Evolutionary conservation across 2,888 invertebrate genomes (phyloP), one percentile per base, ranked within the genome.

Genomic region (Thalpophila matura): DNA sequence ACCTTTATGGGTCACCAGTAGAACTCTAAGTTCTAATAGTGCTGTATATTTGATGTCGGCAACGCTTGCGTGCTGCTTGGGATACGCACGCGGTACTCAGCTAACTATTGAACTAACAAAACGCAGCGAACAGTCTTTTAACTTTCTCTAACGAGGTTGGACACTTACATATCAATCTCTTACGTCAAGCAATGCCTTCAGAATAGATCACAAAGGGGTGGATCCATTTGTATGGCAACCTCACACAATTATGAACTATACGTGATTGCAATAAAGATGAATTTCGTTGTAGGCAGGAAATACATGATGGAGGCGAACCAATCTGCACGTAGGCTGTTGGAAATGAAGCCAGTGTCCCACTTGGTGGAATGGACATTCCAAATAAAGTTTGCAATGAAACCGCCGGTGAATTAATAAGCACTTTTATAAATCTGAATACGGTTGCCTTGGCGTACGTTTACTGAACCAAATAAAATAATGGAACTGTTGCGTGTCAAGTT

Each of bases 131-230:
- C 80, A 67, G 85, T 85, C 85, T 84, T 79, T 22, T 77, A 84
- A 89, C 93, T 94, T 93, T 94, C 93, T 89, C 92, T 84, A 74
- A 64, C 72, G 75, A 72, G 72, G 79, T 77, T 83, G 83, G 83
- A 77, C 85, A 79, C 71, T 78, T 57, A 75, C 78, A 76, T 84
- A 88, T 88, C 87, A 84, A 89, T 88, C 85, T 86, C 84, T 85
- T 85, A 77, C 75, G 75, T 79, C 75, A 79, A 68, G 42, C 75
- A 75, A 76, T 81, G 79, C 74, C 75, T 47, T 61, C 55, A 72
- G 64, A 72, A 77, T 73, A 65, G 37, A 54, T 54, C 58, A 67
- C 54, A 40, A 55, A 47, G 63, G 62, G 71, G 49, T 71, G 68
- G 43, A 51, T 35, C 31, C 24, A 67, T 54, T 62, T 27, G 53